Evolutionary conservation across 1,140 invertebrate genomes (phyloP).

Genomic region (Calephelis nemesis): DNA sequence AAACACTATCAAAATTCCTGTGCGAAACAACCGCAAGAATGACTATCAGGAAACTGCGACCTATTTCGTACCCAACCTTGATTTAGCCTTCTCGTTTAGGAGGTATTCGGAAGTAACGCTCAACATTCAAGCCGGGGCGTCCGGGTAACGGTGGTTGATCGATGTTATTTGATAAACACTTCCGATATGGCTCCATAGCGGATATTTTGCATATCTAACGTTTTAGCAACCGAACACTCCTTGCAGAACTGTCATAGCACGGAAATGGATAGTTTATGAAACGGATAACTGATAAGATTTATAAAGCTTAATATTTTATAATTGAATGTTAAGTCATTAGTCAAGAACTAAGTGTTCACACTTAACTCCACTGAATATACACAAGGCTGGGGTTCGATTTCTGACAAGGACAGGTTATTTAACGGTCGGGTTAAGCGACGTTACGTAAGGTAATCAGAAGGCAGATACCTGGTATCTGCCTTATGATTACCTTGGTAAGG

Average conservation of each 20-base stretch:
- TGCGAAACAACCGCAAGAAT: neutral
- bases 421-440: too few species aligned
- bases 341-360: too few species aligned
- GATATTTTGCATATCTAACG: slow-evolving; percentile 4
- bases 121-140: slow-evolving; percentile 8
- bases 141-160: slow-evolving; percentile 13
- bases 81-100: slow-evolving; percentile 6
- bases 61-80: slow-evolving; percentile 13
- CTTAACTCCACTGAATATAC: too few species aligned
- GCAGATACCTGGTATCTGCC: too few species aligned
- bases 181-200: slow-evolving; percentile 6
- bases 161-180: slow-evolving; percentile 9
- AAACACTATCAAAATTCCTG: neutral
- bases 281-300: neutral
- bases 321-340: too few species aligned
- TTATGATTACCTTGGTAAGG: too few species aligned
- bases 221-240: neutral
- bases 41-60: slow-evolving; percentile 8
- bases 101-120: slow-evolving; percentile 13
- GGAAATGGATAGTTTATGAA: neutral
- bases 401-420: too few species aligned
- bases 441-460: too few species aligned
- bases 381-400: too few species aligned
- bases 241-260: neutral
- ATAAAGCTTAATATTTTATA: neutral